Evolutionary conservation across 35 echinoderm and acorn worm species (phyloP).

Genomic region (Hemicentrotus pulcherrimus): DNA sequence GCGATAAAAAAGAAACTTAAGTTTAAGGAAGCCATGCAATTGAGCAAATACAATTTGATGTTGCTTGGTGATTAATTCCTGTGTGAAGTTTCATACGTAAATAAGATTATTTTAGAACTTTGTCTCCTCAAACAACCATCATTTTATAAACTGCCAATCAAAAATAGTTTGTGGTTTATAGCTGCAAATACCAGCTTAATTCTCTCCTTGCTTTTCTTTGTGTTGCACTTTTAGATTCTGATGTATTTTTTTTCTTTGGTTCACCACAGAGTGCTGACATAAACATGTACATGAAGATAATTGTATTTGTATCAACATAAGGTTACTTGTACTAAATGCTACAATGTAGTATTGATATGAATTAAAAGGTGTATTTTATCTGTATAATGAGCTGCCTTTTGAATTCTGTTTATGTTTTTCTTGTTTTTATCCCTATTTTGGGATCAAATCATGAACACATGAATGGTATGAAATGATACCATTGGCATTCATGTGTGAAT

Average conservation of each 20-base stretch:
- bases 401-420: too few relatives aligned
- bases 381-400: too few relatives aligned
- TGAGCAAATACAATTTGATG: neutral
- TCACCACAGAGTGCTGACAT: neutral
- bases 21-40: neutral
- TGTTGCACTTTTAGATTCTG: too few relatives aligned
- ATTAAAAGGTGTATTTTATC: too few relatives aligned
- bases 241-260: neutral
- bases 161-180: neutral
- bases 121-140: neutral
- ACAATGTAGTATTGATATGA: too few relatives aligned
- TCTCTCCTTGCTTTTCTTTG: neutral
- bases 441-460: too few relatives aligned
- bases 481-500: too few relatives aligned
- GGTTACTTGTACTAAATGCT: too few relatives aligned
- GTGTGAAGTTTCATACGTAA: neutral
- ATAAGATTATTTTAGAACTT: neutral
- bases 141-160: neutral
- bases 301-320: neutral
- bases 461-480: too few relatives aligned
- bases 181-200: neutral
- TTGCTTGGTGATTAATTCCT: neutral
- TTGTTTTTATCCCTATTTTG: too few relatives aligned
- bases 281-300: neutral
- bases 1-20: neutral